A percentile compares a stretch with the other conserved stretches of the same genome.
Conservation (phyloP, 2,113 vertebrate genomes). For the Loxodonta africana region DNA sequence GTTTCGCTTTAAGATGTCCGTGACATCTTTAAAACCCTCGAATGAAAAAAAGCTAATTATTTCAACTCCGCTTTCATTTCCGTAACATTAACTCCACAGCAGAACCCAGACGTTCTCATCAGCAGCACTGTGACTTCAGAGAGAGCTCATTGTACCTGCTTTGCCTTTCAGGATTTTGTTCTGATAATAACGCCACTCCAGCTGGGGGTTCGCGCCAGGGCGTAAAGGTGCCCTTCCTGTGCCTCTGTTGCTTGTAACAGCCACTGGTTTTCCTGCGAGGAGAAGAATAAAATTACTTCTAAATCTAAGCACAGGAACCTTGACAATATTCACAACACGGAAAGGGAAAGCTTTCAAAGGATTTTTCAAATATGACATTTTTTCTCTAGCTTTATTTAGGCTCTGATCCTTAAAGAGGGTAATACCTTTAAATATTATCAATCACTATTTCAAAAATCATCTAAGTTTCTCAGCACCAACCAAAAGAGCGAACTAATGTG, state of each 20-base stretch:
- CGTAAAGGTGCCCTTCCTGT: constrained; percentile 90
- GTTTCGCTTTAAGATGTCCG: constrained; percentile 56
- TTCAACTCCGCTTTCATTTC: constrained; percentile 51
- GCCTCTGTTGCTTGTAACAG: constrained; percentile 98
- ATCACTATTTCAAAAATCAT: neutral
- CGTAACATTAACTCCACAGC: neutral
- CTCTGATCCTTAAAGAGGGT: neutral
- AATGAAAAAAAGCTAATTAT: constrained; percentile 46
- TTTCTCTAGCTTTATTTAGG: constrained; percentile 20
- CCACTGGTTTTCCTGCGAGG: constrained; percentile 95
- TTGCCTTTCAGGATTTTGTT: constrained; percentile 90
- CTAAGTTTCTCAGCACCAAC: neutral
- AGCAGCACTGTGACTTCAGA: constrained; percentile 39
- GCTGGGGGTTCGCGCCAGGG: constrained; percentile 93
- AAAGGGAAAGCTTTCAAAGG: neutral
- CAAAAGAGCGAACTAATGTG: neutral
- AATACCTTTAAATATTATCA: neutral
- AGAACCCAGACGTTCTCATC: constrained; percentile 45
- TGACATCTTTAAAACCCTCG: neutral
- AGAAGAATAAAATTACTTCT: constrained; percentile 74
- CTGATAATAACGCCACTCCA: constrained; percentile 97
- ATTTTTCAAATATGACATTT: neutral
- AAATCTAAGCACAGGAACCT: constrained; percentile 40
- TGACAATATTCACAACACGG: constrained; percentile 57
- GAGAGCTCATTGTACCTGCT: constrained; percentile 89